Conservation (phyloP, 2,888 invertebrate genomes). For the Toxonevra muliebris region DNA sequence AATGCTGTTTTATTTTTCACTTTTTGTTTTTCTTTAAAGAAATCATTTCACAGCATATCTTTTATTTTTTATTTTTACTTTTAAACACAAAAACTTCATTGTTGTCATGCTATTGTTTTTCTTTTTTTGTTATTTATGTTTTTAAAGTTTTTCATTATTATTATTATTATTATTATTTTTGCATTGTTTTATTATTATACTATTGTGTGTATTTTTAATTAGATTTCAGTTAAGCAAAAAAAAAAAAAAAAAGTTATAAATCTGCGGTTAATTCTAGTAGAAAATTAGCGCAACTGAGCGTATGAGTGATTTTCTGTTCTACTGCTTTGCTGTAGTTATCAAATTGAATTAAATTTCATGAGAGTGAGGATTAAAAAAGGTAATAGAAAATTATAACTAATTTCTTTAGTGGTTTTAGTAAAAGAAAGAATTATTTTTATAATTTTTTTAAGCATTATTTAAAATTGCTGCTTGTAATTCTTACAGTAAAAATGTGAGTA, state of each 20-base stretch:
- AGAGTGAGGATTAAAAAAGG: background rate
- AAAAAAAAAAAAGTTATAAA: background rate
- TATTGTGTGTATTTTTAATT: background rate
- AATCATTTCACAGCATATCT: background rate
- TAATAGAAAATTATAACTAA: too few relatives aligned
- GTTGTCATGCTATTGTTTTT: too few relatives aligned
- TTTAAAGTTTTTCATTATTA: background rate
- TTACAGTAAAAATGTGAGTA: too few relatives aligned
- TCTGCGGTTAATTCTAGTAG: background rate
- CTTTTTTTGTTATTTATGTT: background rate
- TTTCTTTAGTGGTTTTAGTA: too few relatives aligned
- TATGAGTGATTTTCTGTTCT: constrained; percentile 21
- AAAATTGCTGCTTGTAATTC: too few relatives aligned
- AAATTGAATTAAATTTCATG: too few relatives aligned
- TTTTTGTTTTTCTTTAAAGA: background rate
- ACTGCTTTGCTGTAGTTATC: background rate
- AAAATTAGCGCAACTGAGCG: background rate
- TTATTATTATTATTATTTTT: background rate
- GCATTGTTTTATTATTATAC: too few relatives aligned
- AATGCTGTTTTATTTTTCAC: background rate
- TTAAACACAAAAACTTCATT: background rate
- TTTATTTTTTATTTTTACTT: background rate
- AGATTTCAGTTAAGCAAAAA: background rate
- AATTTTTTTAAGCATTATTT: too few relatives aligned
- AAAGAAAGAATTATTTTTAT: too few relatives aligned